These are phyloP conservation scores for Hybognathus amarus DNA, from an alignment of 2,797 vertebrate genomes.

Conservation along the genomic window DNA sequence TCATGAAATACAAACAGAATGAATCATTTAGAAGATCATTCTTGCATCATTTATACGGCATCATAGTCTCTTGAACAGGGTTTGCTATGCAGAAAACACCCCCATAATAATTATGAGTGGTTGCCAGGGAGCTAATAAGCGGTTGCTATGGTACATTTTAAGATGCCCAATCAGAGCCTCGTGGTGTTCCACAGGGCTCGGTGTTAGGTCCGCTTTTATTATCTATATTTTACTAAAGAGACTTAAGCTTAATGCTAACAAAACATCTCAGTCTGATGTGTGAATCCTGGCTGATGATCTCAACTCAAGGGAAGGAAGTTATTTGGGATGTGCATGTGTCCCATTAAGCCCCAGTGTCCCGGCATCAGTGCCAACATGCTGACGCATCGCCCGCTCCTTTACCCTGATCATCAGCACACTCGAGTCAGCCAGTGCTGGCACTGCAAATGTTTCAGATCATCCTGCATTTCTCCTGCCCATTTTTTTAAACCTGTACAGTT, in stretches of 20 bases:
- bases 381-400: not conserved
- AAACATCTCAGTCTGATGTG: not conserved
- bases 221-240: not conserved
- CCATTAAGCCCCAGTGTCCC: not conserved
- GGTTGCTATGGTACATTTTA: not conserved
- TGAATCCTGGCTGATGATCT: not conserved
- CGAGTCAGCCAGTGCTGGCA: not conserved
- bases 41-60: not conserved
- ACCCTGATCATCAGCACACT: not conserved
- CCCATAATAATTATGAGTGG: not conserved
- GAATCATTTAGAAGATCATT: not conserved
- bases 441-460: not conserved
- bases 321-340: not conserved
- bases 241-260: too few relatives aligned
- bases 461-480: not conserved
- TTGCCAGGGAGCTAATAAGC: not conserved
- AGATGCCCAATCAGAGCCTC: not conserved
- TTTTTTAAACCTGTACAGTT: not conserved
- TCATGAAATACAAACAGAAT: not conserved
- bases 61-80: not conserved
- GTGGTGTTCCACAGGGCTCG: not conserved
- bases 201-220: not conserved
- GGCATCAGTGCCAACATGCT: conserved; percentile 10
- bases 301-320: not conserved
- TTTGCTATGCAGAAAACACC: not conserved